A percentile compares a stretch with the other conserved stretches of the same genome.
Evolutionary conservation across 2,888 invertebrate genomes (phyloP).

Genomic region (Muscina levida): DNA sequence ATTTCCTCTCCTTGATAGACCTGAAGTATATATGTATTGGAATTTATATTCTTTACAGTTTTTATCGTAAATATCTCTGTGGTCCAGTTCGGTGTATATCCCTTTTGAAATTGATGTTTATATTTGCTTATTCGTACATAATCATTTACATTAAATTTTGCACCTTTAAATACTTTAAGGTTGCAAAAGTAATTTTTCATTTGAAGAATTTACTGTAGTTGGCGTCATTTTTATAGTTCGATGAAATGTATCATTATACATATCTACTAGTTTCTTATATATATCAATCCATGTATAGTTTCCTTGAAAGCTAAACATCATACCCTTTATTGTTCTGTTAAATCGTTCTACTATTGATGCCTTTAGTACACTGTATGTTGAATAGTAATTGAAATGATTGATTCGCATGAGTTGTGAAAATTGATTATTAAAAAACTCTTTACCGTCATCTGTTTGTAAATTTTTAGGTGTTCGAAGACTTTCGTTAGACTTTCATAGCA

Average conservation of each 20-base stretch:
- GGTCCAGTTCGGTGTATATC: slow-evolving; percentile 73
- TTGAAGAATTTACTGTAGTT: slow-evolving; percentile 52
- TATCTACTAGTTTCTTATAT: too few relatives aligned
- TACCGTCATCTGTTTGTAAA: too few relatives aligned
- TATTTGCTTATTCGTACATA: slow-evolving; percentile 64
- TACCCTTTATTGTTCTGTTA: too few relatives aligned
- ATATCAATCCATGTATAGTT: slow-evolving; percentile 71
- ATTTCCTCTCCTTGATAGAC: slow-evolving; percentile 71
- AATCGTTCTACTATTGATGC: too few relatives aligned
- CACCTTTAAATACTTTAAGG: slow-evolving; percentile 49
- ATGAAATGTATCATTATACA: too few relatives aligned
- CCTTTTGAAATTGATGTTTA: slow-evolving; percentile 62
- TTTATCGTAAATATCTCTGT: slow-evolving; percentile 71
- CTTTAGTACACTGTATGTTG: too few relatives aligned
- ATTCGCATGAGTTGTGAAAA: too few relatives aligned
- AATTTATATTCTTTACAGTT: slow-evolving; percentile 69
- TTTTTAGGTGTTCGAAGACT: slow-evolving; percentile 31
- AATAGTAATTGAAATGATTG: slow-evolving; percentile 63
- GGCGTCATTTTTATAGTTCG: slow-evolving; percentile 60
- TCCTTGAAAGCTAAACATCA: slow-evolving; percentile 70
- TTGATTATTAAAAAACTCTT: too few relatives aligned
- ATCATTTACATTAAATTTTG: slow-evolving; percentile 58
- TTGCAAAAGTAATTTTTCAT: slow-evolving; percentile 48
- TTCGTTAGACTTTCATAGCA: slow-evolving; percentile 44
- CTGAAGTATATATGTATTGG: too few relatives aligned